Evolutionary conservation across 2,797 vertebrate species (phyloP), one percentile per base, ranked within the genome.

Genomic region (Epinephelus malabaricus): DNA sequence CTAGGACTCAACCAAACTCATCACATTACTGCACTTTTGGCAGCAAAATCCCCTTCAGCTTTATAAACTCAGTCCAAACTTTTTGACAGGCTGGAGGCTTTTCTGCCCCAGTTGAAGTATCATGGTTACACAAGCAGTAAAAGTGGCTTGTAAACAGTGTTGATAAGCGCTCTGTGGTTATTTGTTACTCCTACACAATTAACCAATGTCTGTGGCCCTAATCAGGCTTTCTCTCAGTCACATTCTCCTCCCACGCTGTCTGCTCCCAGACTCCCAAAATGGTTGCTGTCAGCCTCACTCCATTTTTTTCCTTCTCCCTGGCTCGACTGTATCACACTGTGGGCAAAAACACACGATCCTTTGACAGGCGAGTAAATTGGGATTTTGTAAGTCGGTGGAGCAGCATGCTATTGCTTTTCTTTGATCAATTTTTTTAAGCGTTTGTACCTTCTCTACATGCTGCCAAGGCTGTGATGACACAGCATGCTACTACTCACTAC

Each of bases 231-330:
- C 78, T 74, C 74, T 76, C 66, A 21, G 79, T 88, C 84, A 84
- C 86, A 76, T 78, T 90, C 78, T 78, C 86, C 79, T 89, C 90
- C 88, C 85, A 88, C 86, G n/a, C 69, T 56, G 86, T 88, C 82
- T 86, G 76, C 84, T 82, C 69, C 40, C 73, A 64, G 69, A 13
- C 62, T 62, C 73, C 73, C 54, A 54, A 86, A 84, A 83, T 76
- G 68, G 64, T 78, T 56, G 74, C 86, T 79, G 69, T 89, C 66
- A 79, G 63, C 78, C 23, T 47, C 50, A 7, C 69, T 66, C 47
- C 18, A 1, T 73, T 54, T 60, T 30, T 73, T 63, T 18, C 19
- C 9, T 61, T 40, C 43, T 53, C 47, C 72, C 43, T 14, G 46
- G 34, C 54, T 40, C 5, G 6, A 66, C 72, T 40, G 15, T 19